Evolutionary conservation across 2,797 vertebrate genomes (phyloP).

Genomic region (Chaunax sp.): DNA sequence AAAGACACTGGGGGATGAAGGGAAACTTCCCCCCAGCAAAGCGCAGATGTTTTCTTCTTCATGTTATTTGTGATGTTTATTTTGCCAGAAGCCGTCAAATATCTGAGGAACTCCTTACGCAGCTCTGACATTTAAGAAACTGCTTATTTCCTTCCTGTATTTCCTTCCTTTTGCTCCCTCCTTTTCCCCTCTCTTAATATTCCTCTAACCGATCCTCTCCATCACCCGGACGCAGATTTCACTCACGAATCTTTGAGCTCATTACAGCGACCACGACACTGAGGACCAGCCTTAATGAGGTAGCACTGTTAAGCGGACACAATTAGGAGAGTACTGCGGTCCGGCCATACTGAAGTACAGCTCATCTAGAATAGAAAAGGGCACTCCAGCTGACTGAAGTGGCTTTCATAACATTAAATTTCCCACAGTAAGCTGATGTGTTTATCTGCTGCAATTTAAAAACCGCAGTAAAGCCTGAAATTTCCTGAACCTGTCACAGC

Average conservation of each 20-base stretch:
- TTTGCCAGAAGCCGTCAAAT: constrained; percentile 48
- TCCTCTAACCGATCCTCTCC: constrained; percentile 27
- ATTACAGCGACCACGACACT: constrained; percentile 54
- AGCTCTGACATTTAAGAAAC: constrained; percentile 64
- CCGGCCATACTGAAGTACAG: constrained; percentile 46
- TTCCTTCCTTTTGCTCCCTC: constrained; percentile 4
- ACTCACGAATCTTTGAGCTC: constrained; percentile 65
- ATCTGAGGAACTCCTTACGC: constrained; percentile 45
- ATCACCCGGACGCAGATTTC: not conserved
- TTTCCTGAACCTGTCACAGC: not conserved
- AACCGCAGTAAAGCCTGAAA: constrained; percentile 5
- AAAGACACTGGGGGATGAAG: constrained; percentile 18
- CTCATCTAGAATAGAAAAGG: constrained; percentile 43
- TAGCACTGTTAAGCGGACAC: constrained; percentile 57
- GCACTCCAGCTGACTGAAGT: constrained; percentile 38
- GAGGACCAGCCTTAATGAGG: constrained; percentile 59
- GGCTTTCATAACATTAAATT: constrained; percentile 45
- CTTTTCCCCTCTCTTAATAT: constrained; percentile 29
- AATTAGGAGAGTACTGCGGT: constrained; percentile 60
- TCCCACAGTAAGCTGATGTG: constrained; percentile 15
- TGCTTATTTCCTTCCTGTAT: constrained; percentile 43
- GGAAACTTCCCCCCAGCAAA: constrained; percentile 40
- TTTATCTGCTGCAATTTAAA: constrained; percentile 31
- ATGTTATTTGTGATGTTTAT: constrained; percentile 24
- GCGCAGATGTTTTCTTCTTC: constrained; percentile 22